Evolutionary conservation across 2,113 vertebrate genomes (phyloP), one percentile per base, ranked within the genome.

Genomic region (Nothocercus julius): DNA sequence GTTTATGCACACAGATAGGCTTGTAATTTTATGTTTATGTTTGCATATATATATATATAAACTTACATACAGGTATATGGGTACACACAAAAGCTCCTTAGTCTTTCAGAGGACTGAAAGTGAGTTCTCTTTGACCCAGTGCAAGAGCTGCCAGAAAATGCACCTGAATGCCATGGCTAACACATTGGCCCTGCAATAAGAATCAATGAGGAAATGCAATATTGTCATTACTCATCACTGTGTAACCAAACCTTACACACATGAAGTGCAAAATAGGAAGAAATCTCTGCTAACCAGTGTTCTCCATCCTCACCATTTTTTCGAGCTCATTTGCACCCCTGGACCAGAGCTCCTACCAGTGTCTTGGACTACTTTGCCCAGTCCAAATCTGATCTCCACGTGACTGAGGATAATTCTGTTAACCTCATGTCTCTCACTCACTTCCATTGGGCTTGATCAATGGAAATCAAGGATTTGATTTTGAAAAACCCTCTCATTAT

Each of bases 221-320:
- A 45, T 51, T 75, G 24, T 4, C 2, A 0, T 76, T 85, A 66
- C 7, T 0, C 0, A 14, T 36, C 40, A n/a, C 0, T 21, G 13
- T 76, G 27, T 47, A 2, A 21, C 18, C n/a, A 81, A 80, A 74
- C 13, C 62, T 54, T 34, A 2, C 14, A 14, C 24, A 38, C 49
- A 14, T 15, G 12, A 34, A 38, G 14, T 27, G 14, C 32, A 42
- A 53, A 80, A 54, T 4, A 3, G 13, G 7, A 83, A 1, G 4
- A 5, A 80, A 18, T 17, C 44, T 15, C 24, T 32, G 9, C 28
- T 54, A 49, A 67, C 10, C 19, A 80, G 30, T 82, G 61, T 11
- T 66, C 49, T 1, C n/a, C 38, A 24, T 69, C 13, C 20, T 67
- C 36, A 42, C 12, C 12, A 5, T 4, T 70, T 11, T 36, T 59